Evolutionary conservation across 2,888 invertebrate genomes (phyloP).

Genomic region (Ligdia adustata): DNA sequence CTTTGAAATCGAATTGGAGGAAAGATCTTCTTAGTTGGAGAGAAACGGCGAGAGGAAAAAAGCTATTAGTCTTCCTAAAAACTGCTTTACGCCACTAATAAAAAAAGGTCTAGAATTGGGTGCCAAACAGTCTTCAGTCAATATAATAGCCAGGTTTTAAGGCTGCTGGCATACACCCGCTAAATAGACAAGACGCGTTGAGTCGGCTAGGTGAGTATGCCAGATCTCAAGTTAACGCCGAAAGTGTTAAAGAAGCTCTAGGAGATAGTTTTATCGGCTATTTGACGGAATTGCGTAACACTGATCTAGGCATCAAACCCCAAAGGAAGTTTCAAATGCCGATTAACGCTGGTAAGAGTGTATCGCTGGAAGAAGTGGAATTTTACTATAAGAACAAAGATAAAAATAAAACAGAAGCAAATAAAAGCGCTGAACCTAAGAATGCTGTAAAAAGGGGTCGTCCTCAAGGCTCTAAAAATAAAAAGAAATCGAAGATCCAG

Average conservation of each 20-base stretch:
- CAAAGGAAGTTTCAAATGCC: slow-evolving; percentile 21
- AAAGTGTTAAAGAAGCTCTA: slow-evolving; percentile 13
- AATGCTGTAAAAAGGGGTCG: slow-evolving; percentile 18
- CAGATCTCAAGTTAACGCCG: slow-evolving; percentile 10
- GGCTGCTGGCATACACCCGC: slow-evolving; percentile 18
- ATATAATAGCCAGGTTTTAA: slow-evolving; percentile 20
- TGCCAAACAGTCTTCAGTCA: slow-evolving; percentile 12
- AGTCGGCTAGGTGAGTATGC: slow-evolving; percentile 15
- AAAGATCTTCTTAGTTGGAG: no score
- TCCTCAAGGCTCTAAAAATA: slow-evolving; percentile 20
- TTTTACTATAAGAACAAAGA: slow-evolving; percentile 14
- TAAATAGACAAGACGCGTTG: slow-evolving; percentile 10
- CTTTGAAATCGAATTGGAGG: no score
- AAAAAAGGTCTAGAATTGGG: slow-evolving; percentile 20
- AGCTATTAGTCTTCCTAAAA: no score
- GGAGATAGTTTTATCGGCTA: slow-evolving; percentile 19
- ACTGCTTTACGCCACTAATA: no score
- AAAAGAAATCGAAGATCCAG: no score
- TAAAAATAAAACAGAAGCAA: slow-evolving; percentile 5
- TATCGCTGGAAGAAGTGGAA: slow-evolving; percentile 11
- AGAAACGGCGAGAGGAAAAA: no score
- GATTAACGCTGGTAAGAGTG: slow-evolving; percentile 17
- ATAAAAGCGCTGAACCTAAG: slow-evolving; percentile 9
- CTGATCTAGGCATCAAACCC: slow-evolving; percentile 17
- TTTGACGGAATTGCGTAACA: slow-evolving; percentile 13